Evolutionary conservation across 1,140 invertebrate genomes (phyloP).

Genomic region (Teleopsis dalmanni): DNA sequence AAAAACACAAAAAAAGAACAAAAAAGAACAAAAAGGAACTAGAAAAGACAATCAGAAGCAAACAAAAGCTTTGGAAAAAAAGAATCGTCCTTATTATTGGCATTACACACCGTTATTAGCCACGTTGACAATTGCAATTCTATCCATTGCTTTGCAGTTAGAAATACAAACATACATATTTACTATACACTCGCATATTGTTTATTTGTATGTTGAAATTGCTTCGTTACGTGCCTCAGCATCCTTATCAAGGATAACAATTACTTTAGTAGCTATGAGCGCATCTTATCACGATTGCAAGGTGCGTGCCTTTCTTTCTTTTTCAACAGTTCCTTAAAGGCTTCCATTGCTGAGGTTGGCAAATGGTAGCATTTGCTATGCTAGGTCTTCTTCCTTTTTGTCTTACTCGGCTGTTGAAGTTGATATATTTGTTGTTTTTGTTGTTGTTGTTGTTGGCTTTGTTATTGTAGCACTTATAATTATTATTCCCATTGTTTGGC

Average conservation of each 20-base stretch:
- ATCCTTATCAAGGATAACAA: constrained; percentile 10
- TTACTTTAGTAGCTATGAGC: constrained; percentile 2
- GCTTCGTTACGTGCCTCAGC: constrained; percentile 3
- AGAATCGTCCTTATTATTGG: too few species aligned
- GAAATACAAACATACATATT: too few species aligned
- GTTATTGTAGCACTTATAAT: too few species aligned
- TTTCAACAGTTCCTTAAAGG: not conserved
- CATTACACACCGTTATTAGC: too few species aligned
- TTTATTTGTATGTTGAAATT: not conserved
- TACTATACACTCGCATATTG: too few species aligned
- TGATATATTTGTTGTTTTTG: not conserved
- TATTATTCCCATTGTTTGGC: too few species aligned
- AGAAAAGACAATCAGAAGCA: too few species aligned
- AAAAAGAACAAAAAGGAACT: too few species aligned
- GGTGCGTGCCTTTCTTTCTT: not conserved
- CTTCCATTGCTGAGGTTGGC: not conserved
- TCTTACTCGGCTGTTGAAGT: not conserved
- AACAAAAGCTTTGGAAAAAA: too few species aligned
- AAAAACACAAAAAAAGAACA: too few species aligned
- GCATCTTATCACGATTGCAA: not conserved
- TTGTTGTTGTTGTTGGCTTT: not conserved
- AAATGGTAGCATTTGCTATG: not conserved
- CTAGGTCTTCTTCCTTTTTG: not conserved
- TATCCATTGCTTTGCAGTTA: too few species aligned
- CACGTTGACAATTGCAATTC: too few species aligned